Conservation (phyloP, 2,113 vertebrate species). For the Cavia aperea region DNA sequence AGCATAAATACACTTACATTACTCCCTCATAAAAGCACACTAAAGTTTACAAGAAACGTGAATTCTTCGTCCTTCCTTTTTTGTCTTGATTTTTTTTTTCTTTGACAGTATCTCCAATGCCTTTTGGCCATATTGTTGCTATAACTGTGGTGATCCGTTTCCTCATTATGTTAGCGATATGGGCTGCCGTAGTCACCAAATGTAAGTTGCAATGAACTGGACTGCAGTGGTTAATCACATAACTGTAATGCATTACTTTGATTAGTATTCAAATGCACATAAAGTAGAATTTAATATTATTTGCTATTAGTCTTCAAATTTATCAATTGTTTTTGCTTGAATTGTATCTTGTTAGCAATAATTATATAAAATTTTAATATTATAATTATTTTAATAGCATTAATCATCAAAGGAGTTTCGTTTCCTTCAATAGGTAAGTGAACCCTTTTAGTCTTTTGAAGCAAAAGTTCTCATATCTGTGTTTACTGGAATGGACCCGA, state of each 20-base stretch:
- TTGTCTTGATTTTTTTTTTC: not conserved
- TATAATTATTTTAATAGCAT: constrained; percentile 59
- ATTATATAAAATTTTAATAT: constrained; percentile 7
- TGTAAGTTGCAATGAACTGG: constrained; percentile 50
- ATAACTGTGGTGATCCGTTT: constrained; percentile 48
- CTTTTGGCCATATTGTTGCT: not conserved
- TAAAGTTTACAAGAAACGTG: not conserved
- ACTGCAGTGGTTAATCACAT: not conserved
- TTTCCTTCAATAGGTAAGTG: constrained; percentile 51
- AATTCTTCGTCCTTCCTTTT: not conserved
- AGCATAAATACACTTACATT: not conserved
- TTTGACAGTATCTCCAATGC: constrained; percentile 45
- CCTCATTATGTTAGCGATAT: constrained; percentile 1
- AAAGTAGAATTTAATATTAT: not conserved
- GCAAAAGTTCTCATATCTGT: not conserved
- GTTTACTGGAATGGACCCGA: not conserved
- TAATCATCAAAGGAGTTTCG: constrained; percentile 17
- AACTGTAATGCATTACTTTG: not conserved
- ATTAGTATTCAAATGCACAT: not conserved
- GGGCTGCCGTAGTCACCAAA: not conserved
- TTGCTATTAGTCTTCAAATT: not conserved
- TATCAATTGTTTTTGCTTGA: not conserved
- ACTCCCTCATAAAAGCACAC: not conserved
- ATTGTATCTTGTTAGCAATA: not conserved
- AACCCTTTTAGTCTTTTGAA: constrained; percentile 24